These are phyloP conservation scores for Marronus borbonicus DNA, from an alignment of 2,888 invertebrate species.

Conservation along the genomic window DNA sequence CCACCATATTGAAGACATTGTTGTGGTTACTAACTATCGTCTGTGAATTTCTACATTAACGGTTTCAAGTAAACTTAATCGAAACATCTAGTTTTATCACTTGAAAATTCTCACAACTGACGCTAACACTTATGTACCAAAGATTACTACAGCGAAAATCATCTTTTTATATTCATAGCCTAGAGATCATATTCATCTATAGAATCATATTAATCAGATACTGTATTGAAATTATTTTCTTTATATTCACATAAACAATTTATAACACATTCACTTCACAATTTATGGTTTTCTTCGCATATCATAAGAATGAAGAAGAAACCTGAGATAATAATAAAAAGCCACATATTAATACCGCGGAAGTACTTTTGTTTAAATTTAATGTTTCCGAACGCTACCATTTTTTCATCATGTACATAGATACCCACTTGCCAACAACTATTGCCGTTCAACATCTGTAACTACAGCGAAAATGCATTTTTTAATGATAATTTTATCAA, in stretches of 20 bases:
- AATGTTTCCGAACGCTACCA: neutral
- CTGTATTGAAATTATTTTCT: neutral
- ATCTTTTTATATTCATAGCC: constrained; percentile 11
- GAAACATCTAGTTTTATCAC: neutral
- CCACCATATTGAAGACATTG: constrained; percentile 17
- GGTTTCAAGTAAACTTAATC: neutral
- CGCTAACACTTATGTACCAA: neutral
- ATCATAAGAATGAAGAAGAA: neutral
- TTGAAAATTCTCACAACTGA: neutral
- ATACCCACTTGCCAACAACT: neutral
- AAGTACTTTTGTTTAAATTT: neutral
- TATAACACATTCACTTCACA: no score
- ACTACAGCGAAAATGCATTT: constrained; percentile 12
- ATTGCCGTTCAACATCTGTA: no score
- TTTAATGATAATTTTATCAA: constrained; percentile 28
- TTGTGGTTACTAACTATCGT: neutral
- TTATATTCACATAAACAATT: neutral
- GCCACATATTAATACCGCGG: neutral
- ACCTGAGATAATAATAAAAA: neutral
- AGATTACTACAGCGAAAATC: neutral
- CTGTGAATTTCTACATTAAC: no score
- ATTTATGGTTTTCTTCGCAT: neutral
- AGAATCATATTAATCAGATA: neutral
- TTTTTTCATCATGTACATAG: neutral
- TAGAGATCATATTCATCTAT: neutral